Conservation (phyloP, 1,140 invertebrate species). For the Dendrolimus punctatus region DNA sequence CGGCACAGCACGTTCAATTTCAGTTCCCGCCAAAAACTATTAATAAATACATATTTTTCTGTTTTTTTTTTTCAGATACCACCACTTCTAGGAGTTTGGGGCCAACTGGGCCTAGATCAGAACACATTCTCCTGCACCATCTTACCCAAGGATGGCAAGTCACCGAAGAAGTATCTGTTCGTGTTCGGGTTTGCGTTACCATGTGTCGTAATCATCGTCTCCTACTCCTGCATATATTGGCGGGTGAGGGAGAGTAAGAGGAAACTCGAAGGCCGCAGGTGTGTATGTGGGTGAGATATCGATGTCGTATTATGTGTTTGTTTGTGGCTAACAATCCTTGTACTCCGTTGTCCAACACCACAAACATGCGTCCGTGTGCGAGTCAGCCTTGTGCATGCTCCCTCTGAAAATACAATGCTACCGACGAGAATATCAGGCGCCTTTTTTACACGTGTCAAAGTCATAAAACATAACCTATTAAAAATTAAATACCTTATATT, state of each 20-base stretch:
- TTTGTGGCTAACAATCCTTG: too few relatives aligned
- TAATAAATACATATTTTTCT: too few relatives aligned
- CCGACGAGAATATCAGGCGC: too few relatives aligned
- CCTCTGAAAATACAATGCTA: too few relatives aligned
- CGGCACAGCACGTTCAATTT: too few relatives aligned
- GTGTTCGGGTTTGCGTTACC: constrained; percentile 87
- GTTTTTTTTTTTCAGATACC: constrained; percentile 73
- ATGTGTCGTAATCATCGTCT: constrained; percentile 85
- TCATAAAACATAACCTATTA: too few relatives aligned
- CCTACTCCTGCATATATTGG: constrained; percentile 90
- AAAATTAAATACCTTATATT: too few relatives aligned
- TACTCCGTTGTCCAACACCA: too few relatives aligned
- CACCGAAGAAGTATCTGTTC: constrained; percentile 90
- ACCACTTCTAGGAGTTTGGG: constrained; percentile 87
- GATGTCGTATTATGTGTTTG: constrained; percentile 1
- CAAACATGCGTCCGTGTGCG: too few relatives aligned
- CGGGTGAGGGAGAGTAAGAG: constrained; percentile 80
- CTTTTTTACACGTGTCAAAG: too few relatives aligned
- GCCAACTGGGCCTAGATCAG: constrained; percentile 82
- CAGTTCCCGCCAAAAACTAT: too few relatives aligned
- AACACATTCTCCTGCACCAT: constrained; percentile 91
- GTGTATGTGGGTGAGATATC: constrained; percentile 63
- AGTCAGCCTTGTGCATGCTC: too few relatives aligned
- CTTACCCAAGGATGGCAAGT: constrained; percentile 80
- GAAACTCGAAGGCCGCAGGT: constrained; percentile 79